phyloP scores from a whole-genome alignment of 2,888 invertebrate species.

The Polydrusus tereticollis region DNA sequence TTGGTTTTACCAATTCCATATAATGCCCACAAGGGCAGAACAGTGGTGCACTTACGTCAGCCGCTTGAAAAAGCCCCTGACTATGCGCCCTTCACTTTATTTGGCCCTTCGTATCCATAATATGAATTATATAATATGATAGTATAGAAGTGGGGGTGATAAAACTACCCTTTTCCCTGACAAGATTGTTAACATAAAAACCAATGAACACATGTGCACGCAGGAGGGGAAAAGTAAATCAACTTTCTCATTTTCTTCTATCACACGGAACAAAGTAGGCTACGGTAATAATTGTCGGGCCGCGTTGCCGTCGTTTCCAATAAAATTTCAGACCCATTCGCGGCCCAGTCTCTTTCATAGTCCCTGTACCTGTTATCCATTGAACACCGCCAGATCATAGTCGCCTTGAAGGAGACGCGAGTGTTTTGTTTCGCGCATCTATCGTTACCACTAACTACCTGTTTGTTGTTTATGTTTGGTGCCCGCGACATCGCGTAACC shows the following conservation, averaged over 20 bases:
- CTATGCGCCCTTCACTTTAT: no score
- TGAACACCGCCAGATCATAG: conserved; percentile 5
- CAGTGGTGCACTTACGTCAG: no score
- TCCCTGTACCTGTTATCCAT: conserved; percentile 27
- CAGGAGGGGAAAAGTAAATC: conserved; percentile 15
- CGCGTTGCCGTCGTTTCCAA: conserved; percentile 35
- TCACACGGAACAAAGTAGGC: conserved; percentile 24
- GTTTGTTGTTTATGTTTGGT: conserved; percentile 48
- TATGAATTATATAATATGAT: no score
- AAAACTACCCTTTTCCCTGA: no score
- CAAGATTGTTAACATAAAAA: neutral
- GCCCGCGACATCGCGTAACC: conserved; percentile 50
- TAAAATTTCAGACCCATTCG: conserved; percentile 25
- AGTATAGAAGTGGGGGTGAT: no score
- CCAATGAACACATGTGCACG: neutral
- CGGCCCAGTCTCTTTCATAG: conserved; percentile 29
- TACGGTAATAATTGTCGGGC: conserved; percentile 18
- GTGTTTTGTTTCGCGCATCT: conserved; percentile 47
- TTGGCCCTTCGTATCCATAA: no score
- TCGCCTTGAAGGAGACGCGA: conserved; percentile 23
- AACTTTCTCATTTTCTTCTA: conserved; percentile 25
- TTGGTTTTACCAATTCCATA: no score
- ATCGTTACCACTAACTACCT: conserved; percentile 45
- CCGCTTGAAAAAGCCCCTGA: no score
- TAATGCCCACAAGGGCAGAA: no score